A percentile compares a stretch with the other conserved stretches of the same genome.
phyloP scores from a whole-genome alignment of 2,113 vertebrate species.

The Entomyzon cyanotis region DNA sequence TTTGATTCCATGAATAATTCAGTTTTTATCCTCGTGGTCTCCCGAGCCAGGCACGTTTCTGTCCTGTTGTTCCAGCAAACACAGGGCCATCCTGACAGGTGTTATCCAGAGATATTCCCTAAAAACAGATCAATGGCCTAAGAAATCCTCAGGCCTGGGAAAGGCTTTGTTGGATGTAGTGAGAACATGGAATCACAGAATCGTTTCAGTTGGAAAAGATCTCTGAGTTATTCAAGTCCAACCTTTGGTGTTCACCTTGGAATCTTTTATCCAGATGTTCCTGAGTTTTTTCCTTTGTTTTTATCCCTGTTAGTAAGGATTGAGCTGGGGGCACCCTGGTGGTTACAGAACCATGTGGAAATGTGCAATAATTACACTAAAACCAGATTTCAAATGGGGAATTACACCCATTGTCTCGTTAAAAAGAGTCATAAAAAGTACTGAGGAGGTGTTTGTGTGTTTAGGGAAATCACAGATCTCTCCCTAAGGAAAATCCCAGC shows the following conservation, averaged over 20 bases:
- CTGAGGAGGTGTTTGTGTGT: not conserved
- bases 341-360: not conserved
- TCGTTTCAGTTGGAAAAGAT: not conserved
- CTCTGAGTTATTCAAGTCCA: not conserved
- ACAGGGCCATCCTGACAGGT: not conserved
- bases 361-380: not conserved
- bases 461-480: not conserved
- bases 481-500: not conserved
- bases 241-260: not conserved
- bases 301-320: not conserved
- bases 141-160: not conserved
- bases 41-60: too few species aligned
- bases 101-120: not conserved
- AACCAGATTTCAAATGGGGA: not conserved
- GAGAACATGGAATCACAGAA: not conserved
- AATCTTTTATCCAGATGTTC: not conserved
- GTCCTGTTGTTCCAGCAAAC: not conserved
- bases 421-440: fast-evolving
- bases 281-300: not conserved
- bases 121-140: not conserved
- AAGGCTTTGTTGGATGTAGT: not conserved
- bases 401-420: not conserved
- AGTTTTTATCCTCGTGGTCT: not conserved
- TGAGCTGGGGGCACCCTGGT: not conserved
- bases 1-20: not conserved